These are phyloP conservation scores for Ladona fulva DNA, from an alignment of 1,140 invertebrate species.

Conservation along the genomic window DNA sequence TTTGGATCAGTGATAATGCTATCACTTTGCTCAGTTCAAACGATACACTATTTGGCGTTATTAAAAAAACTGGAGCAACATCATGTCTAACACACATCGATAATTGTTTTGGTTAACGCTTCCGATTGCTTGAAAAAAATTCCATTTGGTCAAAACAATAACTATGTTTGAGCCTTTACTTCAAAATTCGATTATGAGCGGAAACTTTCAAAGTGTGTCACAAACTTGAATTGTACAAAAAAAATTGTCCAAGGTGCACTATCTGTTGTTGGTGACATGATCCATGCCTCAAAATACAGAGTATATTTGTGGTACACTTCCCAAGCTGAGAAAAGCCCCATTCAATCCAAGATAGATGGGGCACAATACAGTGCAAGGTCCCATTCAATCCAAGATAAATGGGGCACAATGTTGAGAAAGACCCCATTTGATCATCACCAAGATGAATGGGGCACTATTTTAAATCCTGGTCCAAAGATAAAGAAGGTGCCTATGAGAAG, in stretches of 20 bases:
- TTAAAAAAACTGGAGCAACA: too few species aligned
- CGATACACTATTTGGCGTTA: too few species aligned
- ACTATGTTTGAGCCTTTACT: not conserved
- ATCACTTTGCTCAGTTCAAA: too few species aligned
- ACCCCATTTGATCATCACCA: not conserved
- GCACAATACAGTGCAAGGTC: not conserved
- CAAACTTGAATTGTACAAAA: conserved; percentile 6
- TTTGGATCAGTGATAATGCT: too few species aligned
- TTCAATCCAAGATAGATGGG: not conserved
- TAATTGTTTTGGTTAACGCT: too few species aligned
- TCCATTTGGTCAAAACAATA: too few species aligned
- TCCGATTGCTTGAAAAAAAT: too few species aligned
- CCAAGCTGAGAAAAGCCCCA: not conserved
- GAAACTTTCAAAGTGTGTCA: conserved; percentile 5
- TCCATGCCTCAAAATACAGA: not conserved
- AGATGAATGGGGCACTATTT: not conserved
- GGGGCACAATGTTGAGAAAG: not conserved
- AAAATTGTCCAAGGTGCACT: not conserved
- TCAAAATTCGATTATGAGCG: not conserved
- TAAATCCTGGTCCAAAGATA: not conserved
- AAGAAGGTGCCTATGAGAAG: not conserved
- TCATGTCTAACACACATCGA: too few species aligned
- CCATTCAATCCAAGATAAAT: not conserved
- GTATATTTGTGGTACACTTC: not conserved
- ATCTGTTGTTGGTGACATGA: not conserved